Percentiles rank a stretch among this genome's conserved stretches.
Evolutionary conservation across 2,113 vertebrate species (phyloP).

Genomic region (Falcunculus frontatus): DNA sequence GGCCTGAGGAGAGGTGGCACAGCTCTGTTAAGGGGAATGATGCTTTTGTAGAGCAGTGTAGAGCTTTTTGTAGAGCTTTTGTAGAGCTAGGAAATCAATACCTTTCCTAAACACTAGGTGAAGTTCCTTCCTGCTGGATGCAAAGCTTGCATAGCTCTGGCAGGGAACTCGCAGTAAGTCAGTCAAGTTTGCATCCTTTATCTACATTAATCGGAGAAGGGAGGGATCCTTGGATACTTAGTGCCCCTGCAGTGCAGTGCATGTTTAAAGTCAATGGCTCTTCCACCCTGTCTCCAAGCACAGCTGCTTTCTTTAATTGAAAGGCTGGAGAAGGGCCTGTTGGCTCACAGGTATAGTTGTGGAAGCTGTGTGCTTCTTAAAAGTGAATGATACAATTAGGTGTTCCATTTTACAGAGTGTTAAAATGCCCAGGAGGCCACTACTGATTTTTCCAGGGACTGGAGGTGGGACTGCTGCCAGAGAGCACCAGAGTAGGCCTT

Average conservation of each 20-base stretch:
- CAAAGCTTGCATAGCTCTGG: background rate
- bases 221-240: background rate
- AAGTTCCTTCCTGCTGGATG: background rate
- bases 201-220: accelerated
- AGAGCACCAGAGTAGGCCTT: accelerated
- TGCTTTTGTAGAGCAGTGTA: accelerated
- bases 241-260: background rate
- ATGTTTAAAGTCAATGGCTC: background rate
- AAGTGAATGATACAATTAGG: background rate
- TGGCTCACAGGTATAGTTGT: background rate
- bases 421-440: background rate
- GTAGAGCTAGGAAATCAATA: background rate
- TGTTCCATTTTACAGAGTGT: background rate
- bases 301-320: background rate
- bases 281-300: background rate
- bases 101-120: background rate
- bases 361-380: background rate
- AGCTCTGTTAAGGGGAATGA: background rate
- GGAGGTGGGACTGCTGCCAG: background rate
- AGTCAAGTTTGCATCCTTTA: background rate
- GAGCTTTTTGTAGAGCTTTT: too few relatives aligned
- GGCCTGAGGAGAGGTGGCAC: background rate
- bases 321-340: background rate
- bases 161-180: background rate
- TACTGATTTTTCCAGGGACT: background rate